Conservation (phyloP, 2,113 vertebrate species). For the Ascaphus truei region DNA sequence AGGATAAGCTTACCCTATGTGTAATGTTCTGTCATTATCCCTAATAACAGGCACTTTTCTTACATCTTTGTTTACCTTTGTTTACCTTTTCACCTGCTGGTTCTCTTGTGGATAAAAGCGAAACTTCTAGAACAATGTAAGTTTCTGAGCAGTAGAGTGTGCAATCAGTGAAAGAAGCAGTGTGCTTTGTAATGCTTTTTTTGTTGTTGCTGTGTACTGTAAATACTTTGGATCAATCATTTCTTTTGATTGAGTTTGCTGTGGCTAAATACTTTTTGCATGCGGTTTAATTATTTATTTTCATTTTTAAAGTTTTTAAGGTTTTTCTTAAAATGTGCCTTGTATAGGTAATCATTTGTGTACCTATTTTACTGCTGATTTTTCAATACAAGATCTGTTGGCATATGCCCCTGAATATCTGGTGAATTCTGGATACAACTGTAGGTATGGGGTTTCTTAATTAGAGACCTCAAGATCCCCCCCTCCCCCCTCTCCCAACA, state of each 20-base stretch:
- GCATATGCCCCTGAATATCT: too few species aligned
- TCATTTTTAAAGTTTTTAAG: too few species aligned
- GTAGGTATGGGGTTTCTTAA: too few species aligned
- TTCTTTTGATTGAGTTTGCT: conserved; percentile 47
- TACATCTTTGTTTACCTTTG: conserved; percentile 72
- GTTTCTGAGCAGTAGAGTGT: conserved; percentile 59
- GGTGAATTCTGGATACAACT: too few species aligned
- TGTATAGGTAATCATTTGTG: not conserved
- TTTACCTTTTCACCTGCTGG: conserved; percentile 75
- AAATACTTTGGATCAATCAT: too few species aligned
- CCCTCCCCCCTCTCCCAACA: too few species aligned
- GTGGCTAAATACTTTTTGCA: conserved; percentile 29
- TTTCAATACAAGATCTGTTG: too few species aligned
- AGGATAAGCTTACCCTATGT: conserved; percentile 42
- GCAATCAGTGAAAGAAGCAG: conserved; percentile 29
- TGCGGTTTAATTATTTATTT: conserved; percentile 8
- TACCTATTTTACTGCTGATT: too few species aligned
- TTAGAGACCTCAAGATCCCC: too few species aligned
- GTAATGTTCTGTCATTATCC: conserved; percentile 48
- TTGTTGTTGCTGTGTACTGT: too few species aligned
- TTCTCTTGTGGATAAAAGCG: conserved; percentile 81
- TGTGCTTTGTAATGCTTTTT: conserved; percentile 47
- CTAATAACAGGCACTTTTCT: conserved; percentile 79
- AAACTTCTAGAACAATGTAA: conserved; percentile 96
- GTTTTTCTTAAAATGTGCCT: conserved; percentile 25